A percentile compares a stretch with the other conserved stretches of the same genome.
Conservation (phyloP, 2,113 vertebrate genomes). For the Ptyas mucosa region DNA sequence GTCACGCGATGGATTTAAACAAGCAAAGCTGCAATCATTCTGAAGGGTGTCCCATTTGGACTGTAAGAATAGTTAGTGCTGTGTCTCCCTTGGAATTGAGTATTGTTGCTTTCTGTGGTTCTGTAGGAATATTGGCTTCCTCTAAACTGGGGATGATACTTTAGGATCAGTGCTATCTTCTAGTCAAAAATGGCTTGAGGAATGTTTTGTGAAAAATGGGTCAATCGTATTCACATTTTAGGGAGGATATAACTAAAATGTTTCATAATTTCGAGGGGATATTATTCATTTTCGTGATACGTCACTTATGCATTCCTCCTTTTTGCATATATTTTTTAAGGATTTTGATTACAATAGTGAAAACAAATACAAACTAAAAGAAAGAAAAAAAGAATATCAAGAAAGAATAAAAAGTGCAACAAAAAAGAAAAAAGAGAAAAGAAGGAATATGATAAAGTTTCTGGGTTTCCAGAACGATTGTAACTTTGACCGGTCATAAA, state of each 20-base stretch:
- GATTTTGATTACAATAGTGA: neutral
- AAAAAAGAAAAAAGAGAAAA: neutral
- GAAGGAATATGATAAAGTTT: neutral
- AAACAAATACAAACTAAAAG: neutral
- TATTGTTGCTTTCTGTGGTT: neutral
- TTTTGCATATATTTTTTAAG: neutral
- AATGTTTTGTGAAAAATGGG: neutral
- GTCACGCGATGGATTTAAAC: neutral
- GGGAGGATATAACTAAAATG: neutral
- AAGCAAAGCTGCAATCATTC: neutral
- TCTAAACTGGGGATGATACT: neutral
- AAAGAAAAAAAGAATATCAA: neutral
- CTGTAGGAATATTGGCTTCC: neutral
- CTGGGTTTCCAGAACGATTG: neutral
- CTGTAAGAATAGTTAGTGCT: neutral
- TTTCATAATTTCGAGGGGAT: constrained; percentile 3
- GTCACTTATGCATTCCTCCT: neutral
- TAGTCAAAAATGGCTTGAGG: neutral
- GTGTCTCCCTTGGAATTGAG: neutral
- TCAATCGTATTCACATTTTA: neutral
- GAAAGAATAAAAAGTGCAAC: neutral
- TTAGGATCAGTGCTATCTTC: neutral
- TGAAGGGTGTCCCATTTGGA: neutral
- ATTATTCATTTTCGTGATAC: neutral
- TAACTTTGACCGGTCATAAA: neutral